Conservation (phyloP, 23 tunicate genomes). For the Halocynthia roretzi region DNA sequence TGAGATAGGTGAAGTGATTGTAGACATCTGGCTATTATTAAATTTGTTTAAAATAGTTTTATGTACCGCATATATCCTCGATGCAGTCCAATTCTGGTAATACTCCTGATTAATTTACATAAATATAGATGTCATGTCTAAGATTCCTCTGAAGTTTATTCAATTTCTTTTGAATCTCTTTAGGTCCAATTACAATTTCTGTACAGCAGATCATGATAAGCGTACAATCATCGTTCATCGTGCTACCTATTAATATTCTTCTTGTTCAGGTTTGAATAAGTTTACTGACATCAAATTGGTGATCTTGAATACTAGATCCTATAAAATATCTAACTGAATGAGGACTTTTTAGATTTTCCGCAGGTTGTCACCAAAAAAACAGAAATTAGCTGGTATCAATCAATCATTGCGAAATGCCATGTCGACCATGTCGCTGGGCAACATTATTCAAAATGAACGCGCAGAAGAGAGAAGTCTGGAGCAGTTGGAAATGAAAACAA, state of each 20-base stretch:
- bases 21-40: background rate
- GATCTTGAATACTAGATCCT: no score
- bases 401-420: constrained; percentile 10
- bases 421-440: constrained; percentile 6
- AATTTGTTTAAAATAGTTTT: no score
- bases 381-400: background rate
- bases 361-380: constrained; percentile 28
- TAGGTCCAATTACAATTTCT: constrained; percentile 64
- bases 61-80: no score
- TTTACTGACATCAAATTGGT: no score
- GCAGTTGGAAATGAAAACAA: constrained; percentile 13
- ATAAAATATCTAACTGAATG: no score
- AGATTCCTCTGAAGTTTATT: background rate
- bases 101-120: no score
- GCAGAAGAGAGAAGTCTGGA: constrained; percentile 7
- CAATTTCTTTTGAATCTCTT: background rate
- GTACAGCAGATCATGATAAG: constrained; percentile 74
- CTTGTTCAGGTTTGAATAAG: constrained; percentile 43
- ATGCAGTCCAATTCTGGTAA: no score
- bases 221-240: constrained; percentile 64
- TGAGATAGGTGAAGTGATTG: constrained; percentile 47
- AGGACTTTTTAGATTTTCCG: constrained; percentile 29
- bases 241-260: constrained; percentile 56
- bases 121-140: background rate
- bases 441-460: constrained; percentile 18